Evolutionary conservation across 2,888 invertebrate species (phyloP).

Genomic region (Meganola albula): DNA sequence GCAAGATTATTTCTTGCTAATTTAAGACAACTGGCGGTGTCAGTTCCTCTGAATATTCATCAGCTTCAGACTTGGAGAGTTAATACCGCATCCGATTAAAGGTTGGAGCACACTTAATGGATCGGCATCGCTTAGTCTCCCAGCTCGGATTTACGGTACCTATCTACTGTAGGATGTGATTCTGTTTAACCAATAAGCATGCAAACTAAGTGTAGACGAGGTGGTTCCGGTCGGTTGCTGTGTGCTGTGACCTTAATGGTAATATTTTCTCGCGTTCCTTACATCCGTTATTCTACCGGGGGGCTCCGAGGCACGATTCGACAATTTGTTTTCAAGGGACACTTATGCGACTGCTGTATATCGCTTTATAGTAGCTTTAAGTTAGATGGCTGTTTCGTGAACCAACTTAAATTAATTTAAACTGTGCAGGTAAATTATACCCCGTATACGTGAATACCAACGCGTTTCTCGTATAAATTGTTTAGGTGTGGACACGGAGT

Average conservation of each 20-base stretch:
- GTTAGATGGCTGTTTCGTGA: conserved; percentile 36
- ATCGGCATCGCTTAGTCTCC: too few relatives aligned
- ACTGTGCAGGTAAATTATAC: too few relatives aligned
- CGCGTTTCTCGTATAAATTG: conserved; percentile 15
- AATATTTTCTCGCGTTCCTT: conserved; percentile 37
- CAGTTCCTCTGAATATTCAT: conserved; percentile 63
- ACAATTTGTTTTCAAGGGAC: conserved; percentile 41
- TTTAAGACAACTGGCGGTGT: conserved; percentile 56
- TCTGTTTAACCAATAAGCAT: too few relatives aligned
- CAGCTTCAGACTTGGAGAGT: conserved; percentile 39
- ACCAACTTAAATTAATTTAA: conserved; percentile 30
- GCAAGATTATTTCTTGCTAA: conserved; percentile 58
- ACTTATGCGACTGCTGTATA: conserved; percentile 37
- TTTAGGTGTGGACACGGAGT: conserved; percentile 8
- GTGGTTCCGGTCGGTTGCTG: too few relatives aligned
- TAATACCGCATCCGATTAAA: conserved; percentile 49
- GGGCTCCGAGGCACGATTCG: conserved; percentile 29
- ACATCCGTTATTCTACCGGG: conserved; percentile 22
- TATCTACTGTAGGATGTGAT: too few relatives aligned
- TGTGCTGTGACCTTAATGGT: too few relatives aligned
- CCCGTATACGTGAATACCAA: too few relatives aligned
- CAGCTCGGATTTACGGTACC: too few relatives aligned
- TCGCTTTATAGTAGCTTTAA: conserved; percentile 21
- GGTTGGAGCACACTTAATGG: too few relatives aligned
- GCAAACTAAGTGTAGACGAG: too few relatives aligned